Evolutionary conservation across 2,888 invertebrate genomes (phyloP).

Genomic region (Oxytorus armatus): DNA sequence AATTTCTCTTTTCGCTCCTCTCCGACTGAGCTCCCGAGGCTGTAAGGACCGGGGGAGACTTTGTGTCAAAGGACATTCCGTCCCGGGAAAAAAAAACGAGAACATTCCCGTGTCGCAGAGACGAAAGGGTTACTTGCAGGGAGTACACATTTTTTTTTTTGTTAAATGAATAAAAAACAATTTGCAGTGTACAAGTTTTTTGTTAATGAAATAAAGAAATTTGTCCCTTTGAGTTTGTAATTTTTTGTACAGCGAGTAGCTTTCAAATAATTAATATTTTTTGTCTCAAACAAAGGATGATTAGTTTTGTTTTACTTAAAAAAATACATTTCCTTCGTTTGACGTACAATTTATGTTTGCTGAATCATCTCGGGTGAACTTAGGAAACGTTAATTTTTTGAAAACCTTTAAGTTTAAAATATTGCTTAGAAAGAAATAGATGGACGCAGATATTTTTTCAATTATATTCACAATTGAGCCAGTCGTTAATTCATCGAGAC

Average conservation of each 20-base stretch:
- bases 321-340: background rate
- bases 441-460: background rate
- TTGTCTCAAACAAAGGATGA: too few relatives aligned
- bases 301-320: too few relatives aligned
- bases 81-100: conserved; percentile 21
- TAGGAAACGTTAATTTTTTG: background rate
- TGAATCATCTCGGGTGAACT: background rate
- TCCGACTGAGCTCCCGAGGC: background rate
- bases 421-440: conserved; percentile 3
- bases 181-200: too few relatives aligned
- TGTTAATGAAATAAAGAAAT: too few relatives aligned
- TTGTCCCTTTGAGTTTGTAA: too few relatives aligned
- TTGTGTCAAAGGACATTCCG: conserved; percentile 45
- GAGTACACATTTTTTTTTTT: too few relatives aligned
- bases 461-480: conserved; percentile 17
- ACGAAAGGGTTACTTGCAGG: background rate
- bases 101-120: background rate
- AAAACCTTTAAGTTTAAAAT: background rate
- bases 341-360: background rate
- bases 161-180: too few relatives aligned
- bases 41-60: conserved; percentile 23
- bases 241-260: too few relatives aligned
- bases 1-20: conserved; percentile 36
- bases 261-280: too few relatives aligned
- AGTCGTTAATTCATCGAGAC: conserved; percentile 35